Conservation (phyloP, 2,797 vertebrate genomes). For the Taeniopygia guttata region DNA sequence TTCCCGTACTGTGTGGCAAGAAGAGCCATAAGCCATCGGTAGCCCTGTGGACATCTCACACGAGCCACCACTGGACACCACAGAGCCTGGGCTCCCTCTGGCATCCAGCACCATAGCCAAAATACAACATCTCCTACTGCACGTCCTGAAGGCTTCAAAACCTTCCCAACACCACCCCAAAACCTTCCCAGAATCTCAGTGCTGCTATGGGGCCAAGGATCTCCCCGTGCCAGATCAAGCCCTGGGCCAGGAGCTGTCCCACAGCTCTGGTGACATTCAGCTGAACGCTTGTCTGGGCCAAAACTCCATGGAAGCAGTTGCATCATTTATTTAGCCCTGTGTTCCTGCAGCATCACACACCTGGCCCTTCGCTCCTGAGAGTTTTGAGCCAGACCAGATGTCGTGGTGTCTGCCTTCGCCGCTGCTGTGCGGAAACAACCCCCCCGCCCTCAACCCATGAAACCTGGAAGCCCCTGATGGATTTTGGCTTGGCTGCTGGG, state of each 20-base stretch:
- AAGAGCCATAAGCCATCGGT: rapidly evolving
- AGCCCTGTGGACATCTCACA: rapidly evolving
- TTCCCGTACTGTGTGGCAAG: rapidly evolving
- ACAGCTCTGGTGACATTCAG: not conserved
- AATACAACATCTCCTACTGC: not conserved
- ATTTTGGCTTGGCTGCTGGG: not conserved
- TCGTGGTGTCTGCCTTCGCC: not conserved
- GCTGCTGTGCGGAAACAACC: not conserved
- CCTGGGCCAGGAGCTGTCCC: not conserved
- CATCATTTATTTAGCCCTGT: conserved; percentile 12
- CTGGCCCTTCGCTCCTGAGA: not conserved
- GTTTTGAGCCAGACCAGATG: conserved; percentile 44
- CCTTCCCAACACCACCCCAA: not conserved
- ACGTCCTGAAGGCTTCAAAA: not conserved
- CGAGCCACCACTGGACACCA: rapidly evolving
- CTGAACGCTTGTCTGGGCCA: not conserved
- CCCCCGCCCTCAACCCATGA: not conserved
- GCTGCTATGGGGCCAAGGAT: rapidly evolving
- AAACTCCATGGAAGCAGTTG: not conserved
- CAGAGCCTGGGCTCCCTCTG: rapidly evolving
- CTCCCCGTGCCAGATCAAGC: rapidly evolving
- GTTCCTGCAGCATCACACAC: not conserved
- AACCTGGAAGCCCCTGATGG: not conserved
- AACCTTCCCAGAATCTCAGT: not conserved
- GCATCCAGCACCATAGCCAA: not conserved